Percentiles rank a stretch among this genome's conserved stretches.
phyloP scores from a whole-genome alignment of 1,140 invertebrate species.

The Streblospio benedicti region DNA sequence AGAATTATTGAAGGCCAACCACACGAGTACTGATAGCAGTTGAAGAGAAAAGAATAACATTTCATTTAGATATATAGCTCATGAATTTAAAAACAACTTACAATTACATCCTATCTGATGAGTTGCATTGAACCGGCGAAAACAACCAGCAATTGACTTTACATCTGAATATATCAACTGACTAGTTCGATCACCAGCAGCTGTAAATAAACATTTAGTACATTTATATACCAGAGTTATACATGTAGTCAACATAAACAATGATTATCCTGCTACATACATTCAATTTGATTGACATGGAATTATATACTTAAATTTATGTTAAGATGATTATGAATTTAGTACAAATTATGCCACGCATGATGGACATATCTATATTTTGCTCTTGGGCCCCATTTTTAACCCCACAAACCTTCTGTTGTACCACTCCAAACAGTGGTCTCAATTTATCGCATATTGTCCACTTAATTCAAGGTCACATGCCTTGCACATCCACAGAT shows the following conservation, averaged over 20 bases:
- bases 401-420: too few species aligned
- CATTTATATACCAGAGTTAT: neutral
- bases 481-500: too few species aligned
- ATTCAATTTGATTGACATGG: neutral
- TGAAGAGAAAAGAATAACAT: conserved; percentile 33
- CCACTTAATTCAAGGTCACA: too few species aligned
- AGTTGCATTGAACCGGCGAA: conserved; percentile 78
- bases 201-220: too few species aligned
- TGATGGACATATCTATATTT: conserved; percentile 50
- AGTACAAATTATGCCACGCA: conserved; percentile 47
- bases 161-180: conserved; percentile 54
- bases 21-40: neutral
- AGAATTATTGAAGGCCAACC: neutral
- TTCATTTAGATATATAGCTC: conserved; percentile 29
- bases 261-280: neutral
- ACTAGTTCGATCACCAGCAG: neutral
- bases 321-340: conserved; percentile 31
- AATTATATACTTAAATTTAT: neutral
- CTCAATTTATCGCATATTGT: too few species aligned
- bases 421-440: too few species aligned
- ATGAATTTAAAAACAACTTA: conserved; percentile 50
- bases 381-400: too few species aligned
- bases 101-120: conserved; percentile 86
- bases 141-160: conserved; percentile 65
- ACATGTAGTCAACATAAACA: neutral